Evolutionary conservation across 2,113 vertebrate genomes (phyloP).

Genomic region (Corythaixoides concolor): DNA sequence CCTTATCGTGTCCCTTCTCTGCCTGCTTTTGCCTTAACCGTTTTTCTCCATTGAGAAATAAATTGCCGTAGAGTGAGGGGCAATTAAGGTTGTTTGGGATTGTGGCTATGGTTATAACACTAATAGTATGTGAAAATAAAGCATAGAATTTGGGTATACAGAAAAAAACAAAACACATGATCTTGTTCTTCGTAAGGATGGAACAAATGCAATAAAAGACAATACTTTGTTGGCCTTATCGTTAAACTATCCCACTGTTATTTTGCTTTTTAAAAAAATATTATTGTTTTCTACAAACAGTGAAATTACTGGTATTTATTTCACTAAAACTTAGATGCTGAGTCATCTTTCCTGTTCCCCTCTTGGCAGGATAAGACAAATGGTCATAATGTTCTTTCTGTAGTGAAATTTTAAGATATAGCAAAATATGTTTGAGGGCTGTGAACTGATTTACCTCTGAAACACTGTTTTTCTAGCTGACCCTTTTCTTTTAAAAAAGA

Average conservation of each 20-base stretch:
- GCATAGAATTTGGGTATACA: neutral
- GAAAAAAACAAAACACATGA: neutral
- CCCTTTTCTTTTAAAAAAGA: neutral
- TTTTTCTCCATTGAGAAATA: neutral
- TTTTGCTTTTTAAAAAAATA: neutral
- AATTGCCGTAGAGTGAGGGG: rapidly evolving
- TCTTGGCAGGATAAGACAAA: neutral
- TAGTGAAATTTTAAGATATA: neutral
- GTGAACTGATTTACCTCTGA: neutral
- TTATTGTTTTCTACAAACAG: neutral
- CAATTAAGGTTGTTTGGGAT: neutral
- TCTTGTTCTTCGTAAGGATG: neutral
- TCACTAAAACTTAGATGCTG: neutral
- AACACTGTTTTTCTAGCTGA: neutral
- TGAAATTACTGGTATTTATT: neutral
- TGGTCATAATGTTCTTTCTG: neutral
- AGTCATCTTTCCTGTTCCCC: neutral
- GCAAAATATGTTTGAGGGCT: neutral
- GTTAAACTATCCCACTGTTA: neutral
- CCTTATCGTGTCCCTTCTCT: neutral
- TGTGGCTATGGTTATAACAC: neutral
- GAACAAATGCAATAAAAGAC: neutral
- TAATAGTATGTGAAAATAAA: neutral
- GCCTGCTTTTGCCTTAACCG: neutral
- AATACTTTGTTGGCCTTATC: neutral